phyloP scores from a whole-genome alignment of 2,888 invertebrate genomes.

The Drosophila bunnanda region DNA sequence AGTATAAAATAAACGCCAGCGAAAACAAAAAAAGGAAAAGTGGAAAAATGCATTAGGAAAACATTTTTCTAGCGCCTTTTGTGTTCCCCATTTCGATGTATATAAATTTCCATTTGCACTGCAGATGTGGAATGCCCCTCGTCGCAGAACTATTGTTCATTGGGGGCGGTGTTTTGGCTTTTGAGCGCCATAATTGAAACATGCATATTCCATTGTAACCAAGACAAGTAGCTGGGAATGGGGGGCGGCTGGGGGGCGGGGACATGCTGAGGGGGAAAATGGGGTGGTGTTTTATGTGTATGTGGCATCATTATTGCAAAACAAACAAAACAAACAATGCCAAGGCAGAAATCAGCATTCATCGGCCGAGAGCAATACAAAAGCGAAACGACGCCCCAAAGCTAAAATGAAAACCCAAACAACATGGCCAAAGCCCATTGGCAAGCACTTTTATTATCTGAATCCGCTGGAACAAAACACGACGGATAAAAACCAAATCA shows the following conservation, averaged over 20 bases:
- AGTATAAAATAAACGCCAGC: constrained; percentile 19
- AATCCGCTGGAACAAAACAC: constrained; percentile 36
- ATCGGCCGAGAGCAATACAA: constrained; percentile 45
- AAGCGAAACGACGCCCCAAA: constrained; percentile 46
- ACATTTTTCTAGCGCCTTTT: constrained; percentile 47
- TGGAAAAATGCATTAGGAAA: constrained; percentile 55
- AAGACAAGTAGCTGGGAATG: constrained; percentile 38
- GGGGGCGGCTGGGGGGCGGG: not conserved
- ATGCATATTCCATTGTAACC: constrained; percentile 76
- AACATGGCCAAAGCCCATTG: constrained; percentile 55
- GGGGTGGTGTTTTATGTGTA: constrained; percentile 11
- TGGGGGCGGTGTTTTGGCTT: constrained; percentile 58
- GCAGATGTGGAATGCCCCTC: constrained; percentile 25
- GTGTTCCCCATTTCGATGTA: constrained; percentile 59
- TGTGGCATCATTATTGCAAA: constrained; percentile 68
- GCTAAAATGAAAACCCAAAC: constrained; percentile 57
- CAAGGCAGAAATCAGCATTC: constrained; percentile 70
- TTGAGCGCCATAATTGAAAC: constrained; percentile 79
- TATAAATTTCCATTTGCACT: constrained; percentile 68
- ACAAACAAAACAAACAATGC: constrained; percentile 78
- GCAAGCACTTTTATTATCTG: constrained; percentile 76
- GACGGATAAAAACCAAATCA: constrained; percentile 41
- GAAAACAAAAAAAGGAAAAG: constrained; percentile 30
- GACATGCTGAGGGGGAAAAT: not conserved
- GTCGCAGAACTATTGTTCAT: constrained; percentile 36